Evolutionary conservation across 2,888 invertebrate genomes (phyloP).

Genomic region (Aspidiotus destructor): DNA sequence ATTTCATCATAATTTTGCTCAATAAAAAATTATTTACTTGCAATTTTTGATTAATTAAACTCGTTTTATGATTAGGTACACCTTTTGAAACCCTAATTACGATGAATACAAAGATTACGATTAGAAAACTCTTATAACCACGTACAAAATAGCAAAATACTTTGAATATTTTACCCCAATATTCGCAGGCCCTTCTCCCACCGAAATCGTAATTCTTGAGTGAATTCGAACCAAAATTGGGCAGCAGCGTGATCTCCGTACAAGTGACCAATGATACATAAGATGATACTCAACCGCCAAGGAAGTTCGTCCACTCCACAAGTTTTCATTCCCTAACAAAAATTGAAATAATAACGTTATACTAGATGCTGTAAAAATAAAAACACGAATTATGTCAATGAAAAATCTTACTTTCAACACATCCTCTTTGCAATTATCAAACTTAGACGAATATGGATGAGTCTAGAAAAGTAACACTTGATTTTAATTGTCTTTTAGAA

Average conservation of each 20-base stretch:
- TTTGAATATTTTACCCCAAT: slow-evolving; percentile 62
- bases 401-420: slow-evolving; percentile 8
- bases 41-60: slow-evolving; percentile 88
- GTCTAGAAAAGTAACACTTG: slow-evolving; percentile 12
- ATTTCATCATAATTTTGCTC: slow-evolving; percentile 9
- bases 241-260: slow-evolving; percentile 67
- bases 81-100: slow-evolving; percentile 61
- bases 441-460: slow-evolving; percentile 8
- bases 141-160: too few relatives aligned
- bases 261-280: slow-evolving; percentile 61
- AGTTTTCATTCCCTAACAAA: slow-evolving; percentile 28
- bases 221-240: slow-evolving; percentile 89
- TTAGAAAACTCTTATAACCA: too few relatives aligned
- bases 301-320: slow-evolving; percentile 61
- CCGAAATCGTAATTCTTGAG: slow-evolving; percentile 76
- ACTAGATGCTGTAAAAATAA: not conserved
- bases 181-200: slow-evolving; percentile 73
- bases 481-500: not conserved
- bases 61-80: slow-evolving; percentile 76
- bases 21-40: slow-evolving; percentile 47
- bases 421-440: slow-evolving; percentile 19
- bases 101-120: slow-evolving; percentile 37
- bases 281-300: slow-evolving; percentile 67
- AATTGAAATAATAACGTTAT: not conserved
- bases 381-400: not conserved